Conservation (phyloP, 1,140 invertebrate species). For the Melitaea cinxia region DNA sequence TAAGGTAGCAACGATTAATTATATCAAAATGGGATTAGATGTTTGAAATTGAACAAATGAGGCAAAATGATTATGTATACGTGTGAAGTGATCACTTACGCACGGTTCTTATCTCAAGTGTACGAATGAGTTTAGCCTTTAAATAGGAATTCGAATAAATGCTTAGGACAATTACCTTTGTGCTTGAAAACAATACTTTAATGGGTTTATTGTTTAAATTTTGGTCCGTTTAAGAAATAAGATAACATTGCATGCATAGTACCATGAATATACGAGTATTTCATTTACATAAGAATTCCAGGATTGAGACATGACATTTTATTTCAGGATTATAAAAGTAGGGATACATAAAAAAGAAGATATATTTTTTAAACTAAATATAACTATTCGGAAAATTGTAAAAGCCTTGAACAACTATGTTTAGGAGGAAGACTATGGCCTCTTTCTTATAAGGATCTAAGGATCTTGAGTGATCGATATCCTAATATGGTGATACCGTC, state of each 20-base stretch:
- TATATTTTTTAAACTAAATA: too few relatives aligned
- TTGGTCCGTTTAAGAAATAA: conserved; percentile 57
- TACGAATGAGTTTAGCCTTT: conserved; percentile 22
- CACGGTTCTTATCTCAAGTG: conserved; percentile 17
- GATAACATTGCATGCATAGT: conserved; percentile 35
- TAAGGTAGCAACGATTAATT: neutral
- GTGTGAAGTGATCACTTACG: conserved; percentile 19
- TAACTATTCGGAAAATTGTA: neutral
- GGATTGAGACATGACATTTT: too few relatives aligned
- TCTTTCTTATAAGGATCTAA: conserved; percentile 4
- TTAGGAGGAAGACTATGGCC: conserved; percentile 2
- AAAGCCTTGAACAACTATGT: conserved; percentile 1
- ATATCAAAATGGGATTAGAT: neutral
- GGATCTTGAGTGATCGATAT: conserved; percentile 4
- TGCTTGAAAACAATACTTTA: conserved; percentile 73
- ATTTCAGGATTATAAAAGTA: too few relatives aligned
- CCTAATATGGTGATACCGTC: neutral
- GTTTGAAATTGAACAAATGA: neutral
- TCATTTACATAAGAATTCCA: too few relatives aligned
- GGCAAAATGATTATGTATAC: neutral
- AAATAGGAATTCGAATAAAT: conserved; percentile 55
- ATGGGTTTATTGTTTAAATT: conserved; percentile 73
- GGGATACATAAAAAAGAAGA: too few relatives aligned
- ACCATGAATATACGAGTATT: too few relatives aligned
- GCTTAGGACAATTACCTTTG: conserved; percentile 71